phyloP scores from a whole-genome alignment of 2,888 invertebrate species.

The Drosophila demipolita region DNA sequence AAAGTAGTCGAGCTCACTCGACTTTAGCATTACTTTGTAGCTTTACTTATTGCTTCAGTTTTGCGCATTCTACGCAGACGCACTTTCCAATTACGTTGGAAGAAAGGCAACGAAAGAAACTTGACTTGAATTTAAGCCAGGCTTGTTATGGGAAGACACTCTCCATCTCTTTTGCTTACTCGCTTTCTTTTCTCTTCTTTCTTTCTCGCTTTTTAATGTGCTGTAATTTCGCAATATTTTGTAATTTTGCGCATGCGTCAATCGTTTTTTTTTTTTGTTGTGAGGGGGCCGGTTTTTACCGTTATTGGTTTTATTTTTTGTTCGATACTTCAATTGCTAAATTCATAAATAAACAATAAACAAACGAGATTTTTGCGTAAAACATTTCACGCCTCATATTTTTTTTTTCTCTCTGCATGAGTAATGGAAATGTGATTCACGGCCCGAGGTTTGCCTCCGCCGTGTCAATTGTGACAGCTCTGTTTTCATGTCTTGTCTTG shows the following conservation, averaged over 20 bases:
- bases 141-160: conserved; percentile 15
- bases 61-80: conserved; percentile 42
- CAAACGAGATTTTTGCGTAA: conserved; percentile 44
- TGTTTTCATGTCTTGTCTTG: neutral
- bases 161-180: conserved; percentile 10
- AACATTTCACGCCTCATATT: conserved; percentile 39
- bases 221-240: conserved; percentile 72
- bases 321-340: conserved; percentile 54
- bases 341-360: conserved; percentile 56
- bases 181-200: conserved; percentile 7
- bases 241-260: conserved; percentile 72
- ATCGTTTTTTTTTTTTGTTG: conserved; percentile 10
- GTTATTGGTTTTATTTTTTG: conserved; percentile 20
- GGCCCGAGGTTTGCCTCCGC: conserved; percentile 46
- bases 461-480: conserved; percentile 69
- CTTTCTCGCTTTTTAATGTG: conserved; percentile 42
- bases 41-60: conserved; percentile 11
- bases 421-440: conserved; percentile 69
- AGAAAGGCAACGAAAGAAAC: conserved; percentile 2
- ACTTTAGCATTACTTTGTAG: neutral
- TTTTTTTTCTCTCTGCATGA: conserved; percentile 41
- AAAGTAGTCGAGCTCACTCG: no score
- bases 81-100: conserved; percentile 39
- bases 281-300: conserved; percentile 48
- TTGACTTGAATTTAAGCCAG: conserved; percentile 29